Conservation (phyloP, 2,888 invertebrate genomes). For the Trypoxylon attenuatum region DNA sequence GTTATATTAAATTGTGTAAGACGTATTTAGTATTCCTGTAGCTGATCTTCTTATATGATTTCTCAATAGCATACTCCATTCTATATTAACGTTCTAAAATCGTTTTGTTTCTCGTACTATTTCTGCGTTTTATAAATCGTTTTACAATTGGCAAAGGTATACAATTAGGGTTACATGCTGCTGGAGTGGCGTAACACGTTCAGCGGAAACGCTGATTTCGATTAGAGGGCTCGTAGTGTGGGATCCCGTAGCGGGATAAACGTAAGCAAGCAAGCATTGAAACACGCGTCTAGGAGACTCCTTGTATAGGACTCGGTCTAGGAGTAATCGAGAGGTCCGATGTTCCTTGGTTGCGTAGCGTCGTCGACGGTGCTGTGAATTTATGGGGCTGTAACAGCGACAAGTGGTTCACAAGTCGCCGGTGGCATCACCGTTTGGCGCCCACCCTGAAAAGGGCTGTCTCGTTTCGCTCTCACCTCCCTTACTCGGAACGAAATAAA, state of each 20-base stretch:
- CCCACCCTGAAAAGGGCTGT: conserved; percentile 68
- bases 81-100: too few species aligned
- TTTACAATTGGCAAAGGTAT: not conserved
- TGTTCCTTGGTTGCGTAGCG: conserved; percentile 47
- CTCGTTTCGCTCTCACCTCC: conserved; percentile 65
- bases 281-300: conserved; percentile 60
- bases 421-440: conserved; percentile 79
- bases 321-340: conserved; percentile 42
- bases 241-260: conserved; percentile 42
- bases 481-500: conserved; percentile 70
- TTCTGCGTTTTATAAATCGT: conserved; percentile 18
- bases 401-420: conserved; percentile 80
- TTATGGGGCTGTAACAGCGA: conserved; percentile 80
- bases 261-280: conserved; percentile 62
- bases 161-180: conserved; percentile 3
- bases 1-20: too few species aligned
- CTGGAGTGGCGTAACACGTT: conserved; percentile 37
- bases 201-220: conserved; percentile 49
- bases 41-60: too few species aligned
- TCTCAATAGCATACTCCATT: too few species aligned
- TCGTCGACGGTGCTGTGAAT: conserved; percentile 73
- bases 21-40: too few species aligned
- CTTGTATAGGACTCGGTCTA: too few species aligned
- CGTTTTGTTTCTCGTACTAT: conserved; percentile 6
- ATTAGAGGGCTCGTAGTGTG: conserved; percentile 41